A percentile compares a stretch with the other conserved stretches of the same genome.
Evolutionary conservation across 1,140 invertebrate genomes (phyloP).

Genomic region (Theocolax elegans): DNA sequence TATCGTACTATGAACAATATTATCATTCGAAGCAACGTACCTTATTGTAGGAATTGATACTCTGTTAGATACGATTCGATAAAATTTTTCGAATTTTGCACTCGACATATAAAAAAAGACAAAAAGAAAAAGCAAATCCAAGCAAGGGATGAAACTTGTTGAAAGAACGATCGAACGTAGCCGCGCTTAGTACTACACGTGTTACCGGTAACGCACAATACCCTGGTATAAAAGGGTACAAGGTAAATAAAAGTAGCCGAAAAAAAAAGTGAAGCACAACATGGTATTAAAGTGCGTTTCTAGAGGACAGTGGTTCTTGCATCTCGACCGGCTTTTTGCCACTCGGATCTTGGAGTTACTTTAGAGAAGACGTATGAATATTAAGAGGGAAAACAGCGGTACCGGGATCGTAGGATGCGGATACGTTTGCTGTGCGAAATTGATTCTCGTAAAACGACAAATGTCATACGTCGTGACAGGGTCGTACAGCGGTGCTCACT

Average conservation of each 20-base stretch:
- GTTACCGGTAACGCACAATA: too few relatives aligned
- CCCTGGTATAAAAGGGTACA: neutral
- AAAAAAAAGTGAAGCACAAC: neutral
- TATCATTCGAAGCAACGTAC: too few relatives aligned
- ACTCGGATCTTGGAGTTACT: too few relatives aligned
- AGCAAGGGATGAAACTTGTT: too few relatives aligned
- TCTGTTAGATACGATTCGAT: too few relatives aligned
- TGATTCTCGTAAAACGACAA: slow-evolving; percentile 45
- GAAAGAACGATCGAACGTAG: too few relatives aligned
- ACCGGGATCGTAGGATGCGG: neutral
- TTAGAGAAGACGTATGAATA: slow-evolving; percentile 55
- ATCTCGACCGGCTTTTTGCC: slow-evolving; percentile 12
- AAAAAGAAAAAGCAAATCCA: too few relatives aligned
- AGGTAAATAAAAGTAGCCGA: neutral
- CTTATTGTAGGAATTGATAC: too few relatives aligned
- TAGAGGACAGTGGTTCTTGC: slow-evolving; percentile 36
- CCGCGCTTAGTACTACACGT: too few relatives aligned
- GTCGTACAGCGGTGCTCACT: neutral
- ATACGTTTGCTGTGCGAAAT: slow-evolving; percentile 41
- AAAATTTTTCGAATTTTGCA: too few relatives aligned
- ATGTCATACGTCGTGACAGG: neutral
- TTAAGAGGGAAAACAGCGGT: slow-evolving; percentile 42
- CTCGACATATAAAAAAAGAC: too few relatives aligned
- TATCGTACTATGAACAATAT: too few relatives aligned
- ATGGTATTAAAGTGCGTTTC: slow-evolving; percentile 53